Percentiles rank a stretch among this genome's conserved stretches.
Evolutionary conservation across 2,888 invertebrate genomes (phyloP).

Genomic region (Podabrus alpinus): DNA sequence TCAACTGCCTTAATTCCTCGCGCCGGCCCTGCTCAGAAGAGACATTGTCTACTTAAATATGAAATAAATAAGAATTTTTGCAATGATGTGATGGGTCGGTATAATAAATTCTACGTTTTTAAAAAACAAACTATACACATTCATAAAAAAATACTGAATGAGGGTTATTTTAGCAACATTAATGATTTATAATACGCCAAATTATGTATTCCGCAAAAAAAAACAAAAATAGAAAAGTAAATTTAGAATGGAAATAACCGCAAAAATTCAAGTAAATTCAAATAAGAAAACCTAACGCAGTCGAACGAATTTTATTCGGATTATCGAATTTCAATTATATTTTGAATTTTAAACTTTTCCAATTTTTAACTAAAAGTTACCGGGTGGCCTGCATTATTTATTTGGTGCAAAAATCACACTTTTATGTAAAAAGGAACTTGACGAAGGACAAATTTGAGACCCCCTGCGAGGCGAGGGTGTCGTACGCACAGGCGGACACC

Average conservation of each 20-base stretch:
- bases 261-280: not conserved
- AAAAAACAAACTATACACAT: not conserved
- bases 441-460: not conserved
- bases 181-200: not conserved
- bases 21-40: too few relatives aligned
- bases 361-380: not conserved
- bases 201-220: not conserved
- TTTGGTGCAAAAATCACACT: too few relatives aligned
- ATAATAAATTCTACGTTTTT: not conserved
- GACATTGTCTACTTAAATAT: too few relatives aligned
- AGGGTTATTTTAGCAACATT: not conserved
- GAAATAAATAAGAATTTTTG: too few relatives aligned
- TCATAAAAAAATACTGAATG: not conserved
- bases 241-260: not conserved
- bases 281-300: not conserved
- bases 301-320: not conserved
- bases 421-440: not conserved
- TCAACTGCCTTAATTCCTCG: too few relatives aligned
- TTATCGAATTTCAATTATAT: not conserved
- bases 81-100: too few relatives aligned
- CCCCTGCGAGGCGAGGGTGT: not conserved
- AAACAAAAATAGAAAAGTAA: not conserved
- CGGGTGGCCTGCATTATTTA: too few relatives aligned
- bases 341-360: not conserved
- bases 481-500: not conserved